Evolutionary conservation across 2,888 invertebrate species (phyloP).

Genomic region (Thysanoteuthis rhombus): DNA sequence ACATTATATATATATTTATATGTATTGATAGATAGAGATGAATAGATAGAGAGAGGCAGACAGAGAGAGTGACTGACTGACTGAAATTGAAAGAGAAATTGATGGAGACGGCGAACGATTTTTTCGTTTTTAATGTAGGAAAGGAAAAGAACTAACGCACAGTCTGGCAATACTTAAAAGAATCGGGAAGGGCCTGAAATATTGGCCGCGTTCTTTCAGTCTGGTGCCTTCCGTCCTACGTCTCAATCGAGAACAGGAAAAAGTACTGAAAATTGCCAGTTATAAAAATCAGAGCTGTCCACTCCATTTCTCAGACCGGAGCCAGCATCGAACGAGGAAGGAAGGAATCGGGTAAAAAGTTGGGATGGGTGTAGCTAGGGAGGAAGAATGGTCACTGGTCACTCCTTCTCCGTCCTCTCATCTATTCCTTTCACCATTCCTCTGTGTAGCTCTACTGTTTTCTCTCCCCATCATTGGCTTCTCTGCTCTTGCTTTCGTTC

Average conservation of each 20-base stretch:
- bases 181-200: background rate
- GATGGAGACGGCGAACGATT: background rate
- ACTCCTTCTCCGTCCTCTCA: background rate
- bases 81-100: background rate
- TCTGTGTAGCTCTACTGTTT: no score
- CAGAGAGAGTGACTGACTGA: background rate
- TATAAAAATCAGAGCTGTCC: background rate
- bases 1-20: background rate
- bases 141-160: background rate
- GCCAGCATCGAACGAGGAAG: conserved; percentile 12
- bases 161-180: background rate
- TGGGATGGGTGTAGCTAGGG: background rate
- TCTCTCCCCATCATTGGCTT: background rate
- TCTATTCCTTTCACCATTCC: no score
- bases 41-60: no score
- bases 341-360: background rate
- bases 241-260: conserved; percentile 12
- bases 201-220: background rate
- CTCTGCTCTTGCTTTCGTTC: background rate
- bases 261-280: background rate
- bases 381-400: background rate
- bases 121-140: background rate
- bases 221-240: background rate
- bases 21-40: no score
- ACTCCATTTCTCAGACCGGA: background rate